Conservation (phyloP, 2,797 vertebrate species). For the Dromococcyx pavoninus region DNA sequence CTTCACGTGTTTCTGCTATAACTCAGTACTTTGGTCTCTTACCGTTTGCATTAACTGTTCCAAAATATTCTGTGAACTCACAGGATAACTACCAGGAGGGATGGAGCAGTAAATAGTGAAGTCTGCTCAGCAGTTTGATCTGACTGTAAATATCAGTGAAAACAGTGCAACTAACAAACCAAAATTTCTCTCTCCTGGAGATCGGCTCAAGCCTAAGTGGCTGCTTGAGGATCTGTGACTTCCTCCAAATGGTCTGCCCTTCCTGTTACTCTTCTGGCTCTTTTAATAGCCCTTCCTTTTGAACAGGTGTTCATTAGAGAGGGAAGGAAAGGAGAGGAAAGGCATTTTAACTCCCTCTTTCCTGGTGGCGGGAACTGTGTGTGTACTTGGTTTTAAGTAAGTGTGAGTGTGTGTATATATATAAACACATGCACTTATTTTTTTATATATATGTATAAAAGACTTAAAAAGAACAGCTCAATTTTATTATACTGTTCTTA, state of each 20-base stretch:
- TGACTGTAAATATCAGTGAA: not conserved
- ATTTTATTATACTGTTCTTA: not conserved
- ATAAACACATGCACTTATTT: no score
- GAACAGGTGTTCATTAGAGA: slow-evolving; percentile 34
- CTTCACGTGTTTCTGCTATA: not conserved
- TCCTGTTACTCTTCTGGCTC: slow-evolving; percentile 53
- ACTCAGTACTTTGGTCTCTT: not conserved
- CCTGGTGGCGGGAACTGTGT: not conserved
- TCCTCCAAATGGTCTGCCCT: slow-evolving; percentile 1
- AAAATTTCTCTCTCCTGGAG: not conserved
- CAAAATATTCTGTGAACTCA: not conserved
- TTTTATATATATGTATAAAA: not conserved
- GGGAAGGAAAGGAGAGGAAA: slow-evolving; percentile 11
- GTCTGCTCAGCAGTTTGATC: not conserved
- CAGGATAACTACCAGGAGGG: not conserved
- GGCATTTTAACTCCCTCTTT: slow-evolving; percentile 10
- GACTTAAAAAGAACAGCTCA: not conserved
- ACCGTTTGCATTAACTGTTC: not conserved
- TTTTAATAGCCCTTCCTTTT: slow-evolving; percentile 66
- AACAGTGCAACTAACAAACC: not conserved
- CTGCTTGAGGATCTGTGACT: not conserved
- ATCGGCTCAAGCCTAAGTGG: not conserved
- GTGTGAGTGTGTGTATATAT: no score
- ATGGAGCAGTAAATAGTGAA: not conserved
- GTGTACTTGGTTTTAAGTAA: not conserved